Conservation (phyloP, 2,113 vertebrate genomes). For the Aegithalos caudatus region DNA sequence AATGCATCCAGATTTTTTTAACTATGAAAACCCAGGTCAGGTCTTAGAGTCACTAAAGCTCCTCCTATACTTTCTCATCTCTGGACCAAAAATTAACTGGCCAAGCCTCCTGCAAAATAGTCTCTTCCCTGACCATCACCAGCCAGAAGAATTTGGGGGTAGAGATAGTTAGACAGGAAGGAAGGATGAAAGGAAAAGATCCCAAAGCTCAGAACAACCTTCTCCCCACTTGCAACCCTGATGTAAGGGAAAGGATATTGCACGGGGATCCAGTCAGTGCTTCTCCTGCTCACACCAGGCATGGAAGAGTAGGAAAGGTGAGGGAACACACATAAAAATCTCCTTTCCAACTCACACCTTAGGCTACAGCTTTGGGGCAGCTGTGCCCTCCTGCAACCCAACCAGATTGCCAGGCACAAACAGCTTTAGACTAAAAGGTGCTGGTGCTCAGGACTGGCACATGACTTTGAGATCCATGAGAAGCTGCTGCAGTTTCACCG, state of each 20-base stretch:
- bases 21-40: neutral
- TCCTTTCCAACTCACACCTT: neutral
- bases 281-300: neutral
- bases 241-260: accelerated
- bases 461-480: neutral
- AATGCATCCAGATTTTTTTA: neutral
- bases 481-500: neutral
- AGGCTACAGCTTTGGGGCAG: neutral
- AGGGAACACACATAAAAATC: neutral
- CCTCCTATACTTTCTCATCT: neutral
- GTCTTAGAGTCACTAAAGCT: neutral
- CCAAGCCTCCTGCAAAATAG: neutral
- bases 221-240: neutral
- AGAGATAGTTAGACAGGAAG: neutral
- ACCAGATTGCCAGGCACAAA: neutral
- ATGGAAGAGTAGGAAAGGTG: neutral
- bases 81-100: neutral
- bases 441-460: neutral
- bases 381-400: neutral
- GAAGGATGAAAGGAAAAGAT: neutral
- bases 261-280: neutral
- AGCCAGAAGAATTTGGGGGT: neutral
- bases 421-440: neutral
- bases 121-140: neutral
- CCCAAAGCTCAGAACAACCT: neutral